A percentile compares a stretch with the other conserved stretches of the same genome.
These are phyloP conservation scores for Musca domestica DNA, from an alignment of 1,140 invertebrate genomes.

Conservation along the genomic window DNA sequence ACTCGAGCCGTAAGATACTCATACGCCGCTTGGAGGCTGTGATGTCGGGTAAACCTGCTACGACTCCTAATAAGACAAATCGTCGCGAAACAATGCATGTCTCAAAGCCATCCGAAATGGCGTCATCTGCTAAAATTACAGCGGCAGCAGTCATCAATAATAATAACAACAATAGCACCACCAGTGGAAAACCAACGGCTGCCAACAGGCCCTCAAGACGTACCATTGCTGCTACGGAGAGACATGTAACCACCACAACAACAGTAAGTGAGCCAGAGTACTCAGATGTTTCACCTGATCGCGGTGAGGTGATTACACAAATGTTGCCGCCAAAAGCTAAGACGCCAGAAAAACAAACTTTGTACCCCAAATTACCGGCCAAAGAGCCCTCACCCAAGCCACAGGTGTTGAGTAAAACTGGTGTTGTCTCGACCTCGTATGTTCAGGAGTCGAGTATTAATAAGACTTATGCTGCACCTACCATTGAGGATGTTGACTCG, in stretches of 20 bases:
- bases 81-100: conserved; percentile 42
- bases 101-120: conserved; percentile 27
- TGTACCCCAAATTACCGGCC: conserved; percentile 2
- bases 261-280: conserved; percentile 10
- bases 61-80: conserved; percentile 11
- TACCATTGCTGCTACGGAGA: neutral
- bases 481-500: conserved; percentile 10
- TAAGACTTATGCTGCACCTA: conserved; percentile 10
- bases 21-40: conserved; percentile 33
- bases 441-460: conserved; percentile 13
- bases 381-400: conserved; percentile 7
- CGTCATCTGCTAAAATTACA: conserved; percentile 24
- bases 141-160: conserved; percentile 14
- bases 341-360: neutral
- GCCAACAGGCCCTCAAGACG: neutral
- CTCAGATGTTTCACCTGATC: conserved; percentile 9
- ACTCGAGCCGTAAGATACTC: conserved; percentile 35
- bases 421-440: conserved; percentile 22
- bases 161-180: conserved; percentile 23
- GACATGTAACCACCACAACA: neutral
- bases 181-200: neutral
- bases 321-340: neutral
- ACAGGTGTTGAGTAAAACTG: conserved; percentile 17
- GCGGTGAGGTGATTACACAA: neutral
- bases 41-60: conserved; percentile 27